Percentiles rank a stretch among this genome's conserved stretches.
Conservation (phyloP, 2,113 vertebrate genomes). For the Lates calcarifer region DNA sequence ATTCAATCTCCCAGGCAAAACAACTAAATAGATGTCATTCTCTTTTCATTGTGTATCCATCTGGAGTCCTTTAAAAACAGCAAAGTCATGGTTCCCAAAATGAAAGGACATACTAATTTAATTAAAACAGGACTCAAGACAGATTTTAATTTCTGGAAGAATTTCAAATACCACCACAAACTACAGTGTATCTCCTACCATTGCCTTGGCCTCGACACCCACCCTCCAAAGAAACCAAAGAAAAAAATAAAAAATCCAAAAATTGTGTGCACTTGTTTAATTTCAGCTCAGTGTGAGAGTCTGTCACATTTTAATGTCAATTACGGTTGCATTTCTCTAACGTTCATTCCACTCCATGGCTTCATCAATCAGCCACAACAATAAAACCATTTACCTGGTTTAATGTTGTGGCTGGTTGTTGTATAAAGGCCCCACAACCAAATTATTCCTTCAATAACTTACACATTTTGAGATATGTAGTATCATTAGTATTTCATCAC, state of each 20-base stretch:
- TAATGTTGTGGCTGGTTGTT: no score
- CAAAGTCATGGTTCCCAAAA: not conserved
- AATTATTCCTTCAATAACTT: not conserved
- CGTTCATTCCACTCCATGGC: no score
- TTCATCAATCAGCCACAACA: no score
- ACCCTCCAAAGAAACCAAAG: no score
- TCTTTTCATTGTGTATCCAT: not conserved
- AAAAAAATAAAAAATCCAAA: no score
- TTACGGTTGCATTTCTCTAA: no score
- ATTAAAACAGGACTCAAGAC: constrained; percentile 72
- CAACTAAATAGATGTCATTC: not conserved
- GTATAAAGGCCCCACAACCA: not conserved
- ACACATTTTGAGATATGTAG: not conserved
- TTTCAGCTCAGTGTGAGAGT: no score
- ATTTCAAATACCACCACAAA: constrained; percentile 11
- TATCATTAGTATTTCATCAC: not conserved
- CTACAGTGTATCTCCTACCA: no score
- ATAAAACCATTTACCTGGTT: no score
- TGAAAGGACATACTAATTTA: constrained; percentile 71
- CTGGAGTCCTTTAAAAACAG: not conserved
- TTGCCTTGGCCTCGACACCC: no score
- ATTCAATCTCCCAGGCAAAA: not conserved
- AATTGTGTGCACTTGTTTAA: no score
- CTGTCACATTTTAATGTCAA: no score
- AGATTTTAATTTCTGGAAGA: constrained; percentile 46